A percentile compares a stretch with the other conserved stretches of the same genome.
These are phyloP conservation scores for Bombylius discolor DNA, from an alignment of 2,888 invertebrate genomes.

Conservation along the genomic window DNA sequence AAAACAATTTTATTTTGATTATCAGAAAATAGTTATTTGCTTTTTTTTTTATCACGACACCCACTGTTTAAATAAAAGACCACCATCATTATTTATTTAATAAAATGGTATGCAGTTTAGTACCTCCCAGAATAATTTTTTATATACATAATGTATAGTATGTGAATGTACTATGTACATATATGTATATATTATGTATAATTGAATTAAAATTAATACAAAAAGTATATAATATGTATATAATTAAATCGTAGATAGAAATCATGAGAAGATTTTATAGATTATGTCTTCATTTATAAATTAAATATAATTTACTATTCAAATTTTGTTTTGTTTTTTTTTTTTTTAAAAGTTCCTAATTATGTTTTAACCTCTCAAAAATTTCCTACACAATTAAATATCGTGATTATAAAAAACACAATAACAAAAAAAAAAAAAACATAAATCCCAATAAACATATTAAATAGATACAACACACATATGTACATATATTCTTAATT, in stretches of 20 bases:
- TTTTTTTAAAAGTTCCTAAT: not conserved
- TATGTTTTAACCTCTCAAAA: not conserved
- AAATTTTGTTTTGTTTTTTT: not conserved
- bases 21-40: too few species aligned
- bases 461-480: too few species aligned
- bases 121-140: not conserved
- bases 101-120: not conserved
- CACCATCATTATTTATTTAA: not conserved
- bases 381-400: not conserved
- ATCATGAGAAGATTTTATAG: not conserved
- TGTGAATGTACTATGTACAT: not conserved
- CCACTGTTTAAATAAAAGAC: not conserved
- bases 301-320: not conserved
- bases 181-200: not conserved
- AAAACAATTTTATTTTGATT: too few species aligned
- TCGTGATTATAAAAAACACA: not conserved
- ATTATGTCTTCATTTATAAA: not conserved
- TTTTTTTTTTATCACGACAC: not conserved
- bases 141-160: too few species aligned
- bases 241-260: not conserved
- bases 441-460: too few species aligned
- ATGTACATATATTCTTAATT: too few species aligned
- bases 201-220: too few species aligned
- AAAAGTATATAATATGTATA: not conserved
- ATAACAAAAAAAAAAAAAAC: too few species aligned